Base-by-base conservation (phyloP, 2,113 vertebrate species). In the Channa maculata region DNA sequence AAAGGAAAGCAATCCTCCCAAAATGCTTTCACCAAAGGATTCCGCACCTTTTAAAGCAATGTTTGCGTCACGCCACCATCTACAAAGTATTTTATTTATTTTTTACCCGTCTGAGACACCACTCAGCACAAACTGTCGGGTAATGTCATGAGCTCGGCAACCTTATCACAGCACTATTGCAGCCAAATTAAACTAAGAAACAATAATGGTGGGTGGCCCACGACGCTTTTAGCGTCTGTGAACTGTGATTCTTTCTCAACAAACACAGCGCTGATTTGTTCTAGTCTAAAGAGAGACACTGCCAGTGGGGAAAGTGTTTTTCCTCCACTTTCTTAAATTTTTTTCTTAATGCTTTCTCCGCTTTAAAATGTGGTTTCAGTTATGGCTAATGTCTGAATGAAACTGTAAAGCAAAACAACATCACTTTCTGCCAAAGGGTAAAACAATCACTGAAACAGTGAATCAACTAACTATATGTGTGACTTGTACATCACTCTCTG, bases 171-270 rank as follows among this genome's bases (percentile, higher is more conserved):
- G 49, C 41, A 33, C 50, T 45, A 15, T 41, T 69, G 67, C 48
- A 76, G 79, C 77, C 84, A 81, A 83, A 84, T 61, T 41, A 79
- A 75, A 80, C 50, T 63, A 61, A 80, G 69, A 71, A 80, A 84
- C 78, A 86, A 82, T 83, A 83, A 83, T 60, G 73, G 79, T 89
- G 76, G 84, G 72, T 70, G 76, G 84, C 5, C 41, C 37, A 58
- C 63, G 65, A 52, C 65, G 60, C 63, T 69, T 76, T 67, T 68
- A 76, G 64, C 41, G 53, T 44, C 46, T 69, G 57, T 14, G 43
- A 13, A 59, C 36, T 24, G 0, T 58, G 36, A 48, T 53, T 80
- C 52, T 76, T 58, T 79, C 39, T 37, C 45, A 73, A 38, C 43
- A 60, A 45, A 66, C 50, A 38, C n/a, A 59, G 63, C 8, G 10